These are phyloP conservation scores for Platichthys stellatus DNA, from an alignment of 2,113 vertebrate genomes.

Conservation along the genomic window DNA sequence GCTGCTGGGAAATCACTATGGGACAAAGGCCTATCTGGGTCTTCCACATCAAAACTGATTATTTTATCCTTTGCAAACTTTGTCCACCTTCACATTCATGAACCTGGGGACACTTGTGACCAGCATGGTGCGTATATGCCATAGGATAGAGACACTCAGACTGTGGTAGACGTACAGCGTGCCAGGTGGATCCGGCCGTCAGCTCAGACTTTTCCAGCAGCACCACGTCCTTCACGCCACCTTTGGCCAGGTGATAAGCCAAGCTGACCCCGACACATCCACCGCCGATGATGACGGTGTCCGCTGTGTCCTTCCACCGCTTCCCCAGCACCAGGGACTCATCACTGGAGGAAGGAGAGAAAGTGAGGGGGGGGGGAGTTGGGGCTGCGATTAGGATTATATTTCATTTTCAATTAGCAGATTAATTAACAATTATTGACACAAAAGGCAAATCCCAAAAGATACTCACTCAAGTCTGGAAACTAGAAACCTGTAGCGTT, in stretches of 20 bases:
- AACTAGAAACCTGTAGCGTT: not conserved
- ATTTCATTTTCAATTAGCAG: too few relatives aligned
- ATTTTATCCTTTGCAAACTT: too few relatives aligned
- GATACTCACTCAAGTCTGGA: not conserved
- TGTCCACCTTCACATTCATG: not conserved
- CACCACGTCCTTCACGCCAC: constrained; percentile 92
- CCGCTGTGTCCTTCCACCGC: constrained; percentile 89
- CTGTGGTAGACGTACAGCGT: constrained; percentile 89
- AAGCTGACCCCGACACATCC: constrained; percentile 94
- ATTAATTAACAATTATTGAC: not conserved
- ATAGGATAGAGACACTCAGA: not conserved
- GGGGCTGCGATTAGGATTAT: too few relatives aligned
- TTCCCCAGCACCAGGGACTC: constrained; percentile 67
- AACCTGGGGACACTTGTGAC: not conserved
- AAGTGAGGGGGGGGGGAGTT: not conserved
- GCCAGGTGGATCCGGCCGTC: constrained; percentile 98
- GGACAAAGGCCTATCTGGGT: too few relatives aligned
- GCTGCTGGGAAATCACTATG: too few relatives aligned
- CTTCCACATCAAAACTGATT: too few relatives aligned
- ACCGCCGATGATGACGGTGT: constrained; percentile 93
- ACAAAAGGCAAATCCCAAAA: not conserved
- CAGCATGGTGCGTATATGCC: not conserved
- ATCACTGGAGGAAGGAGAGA: constrained; percentile 53
- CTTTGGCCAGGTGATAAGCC: constrained; percentile 95
- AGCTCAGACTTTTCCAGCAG: constrained; percentile 96